phyloP scores from a whole-genome alignment of 2,113 vertebrate genomes.

The Petrocephalus zakoni region DNA sequence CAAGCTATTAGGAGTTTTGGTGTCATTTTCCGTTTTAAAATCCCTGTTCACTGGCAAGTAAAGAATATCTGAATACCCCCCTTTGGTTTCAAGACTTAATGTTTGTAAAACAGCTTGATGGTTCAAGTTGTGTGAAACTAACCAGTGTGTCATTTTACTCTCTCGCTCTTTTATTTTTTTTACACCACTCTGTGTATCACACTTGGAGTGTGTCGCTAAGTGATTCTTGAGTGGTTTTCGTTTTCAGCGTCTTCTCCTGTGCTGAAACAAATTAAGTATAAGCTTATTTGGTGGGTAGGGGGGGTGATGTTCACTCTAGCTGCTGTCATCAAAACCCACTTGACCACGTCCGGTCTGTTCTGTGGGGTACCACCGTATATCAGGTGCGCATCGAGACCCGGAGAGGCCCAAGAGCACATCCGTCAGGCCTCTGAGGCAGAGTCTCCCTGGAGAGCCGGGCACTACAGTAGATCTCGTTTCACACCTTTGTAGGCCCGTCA shows the following conservation, averaged over 20 bases:
- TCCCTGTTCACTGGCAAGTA: background rate
- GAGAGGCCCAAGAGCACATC: background rate
- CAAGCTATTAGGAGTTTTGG: background rate
- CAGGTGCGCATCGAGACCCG: background rate
- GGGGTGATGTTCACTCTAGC: background rate
- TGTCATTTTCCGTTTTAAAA: background rate
- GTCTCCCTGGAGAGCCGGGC: constrained; percentile 36
- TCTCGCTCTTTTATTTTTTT: background rate
- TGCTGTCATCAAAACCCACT: background rate
- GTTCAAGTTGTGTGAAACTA: background rate
- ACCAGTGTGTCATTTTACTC: background rate
- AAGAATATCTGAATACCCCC: background rate
- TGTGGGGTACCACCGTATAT: background rate
- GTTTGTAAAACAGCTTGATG: background rate
- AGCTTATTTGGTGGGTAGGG: background rate
- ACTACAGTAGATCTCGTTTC: constrained; percentile 20
- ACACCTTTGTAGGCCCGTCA: background rate
- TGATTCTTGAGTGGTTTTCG: background rate
- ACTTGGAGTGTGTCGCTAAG: background rate
- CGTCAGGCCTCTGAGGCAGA: background rate
- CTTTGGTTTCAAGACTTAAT: background rate
- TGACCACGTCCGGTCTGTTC: background rate
- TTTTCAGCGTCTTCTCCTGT: background rate
- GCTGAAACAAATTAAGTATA: background rate
- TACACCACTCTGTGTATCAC: background rate